Base-by-base conservation (phyloP, 2,797 vertebrate genomes). In the Rhabdophis nuchalis region DNA sequence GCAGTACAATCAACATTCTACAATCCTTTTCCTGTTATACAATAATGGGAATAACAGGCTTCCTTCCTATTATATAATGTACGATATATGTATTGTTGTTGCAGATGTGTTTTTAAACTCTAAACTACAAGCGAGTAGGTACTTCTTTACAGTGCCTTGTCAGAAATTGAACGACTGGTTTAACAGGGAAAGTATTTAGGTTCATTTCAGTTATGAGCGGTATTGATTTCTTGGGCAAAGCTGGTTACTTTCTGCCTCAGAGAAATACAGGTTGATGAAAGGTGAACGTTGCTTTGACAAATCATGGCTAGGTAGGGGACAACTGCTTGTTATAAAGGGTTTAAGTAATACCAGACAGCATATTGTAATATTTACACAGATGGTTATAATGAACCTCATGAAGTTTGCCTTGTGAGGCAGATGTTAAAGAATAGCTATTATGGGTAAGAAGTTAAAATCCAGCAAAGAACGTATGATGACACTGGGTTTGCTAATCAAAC, bases 311-410 rank as follows among this genome's bases (percentile, higher is more conserved):
- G 46, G 90, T 32, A 91, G 64, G 64, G 14, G 64, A 72, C 64
- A 72, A 36, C 7, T 77, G 11, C n/a, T 90, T 32, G 29, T 91
- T 93, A 89, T 89, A 11, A 91, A 92, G 58, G 72, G 72, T 77
- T 92, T 0, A 0, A 91, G 52, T 72, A 36, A 88, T 41, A 58
- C 32, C 25, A 91, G 29, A 12, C 14, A 46, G 2, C 27, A 88
- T 57, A 56, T 94, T 92, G 50, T 88, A 93, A 93, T 87, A 90
- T 57, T 88, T 90, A n/a, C 46, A 54, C 56, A 88, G 56, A 77
- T 54, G 56, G 20, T 41, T 87, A 52, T 85, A 60, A 88, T 46
- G 54, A 92, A 89, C 54, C 32, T 50, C 29, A 16, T 32, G 82
- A 68, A 57, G 6, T 50, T 29, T 64, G 18, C 12, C 58, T 92